Evolutionary conservation across 1,140 invertebrate genomes (phyloP).

Genomic region (Drosophila malerkotliana): DNA sequence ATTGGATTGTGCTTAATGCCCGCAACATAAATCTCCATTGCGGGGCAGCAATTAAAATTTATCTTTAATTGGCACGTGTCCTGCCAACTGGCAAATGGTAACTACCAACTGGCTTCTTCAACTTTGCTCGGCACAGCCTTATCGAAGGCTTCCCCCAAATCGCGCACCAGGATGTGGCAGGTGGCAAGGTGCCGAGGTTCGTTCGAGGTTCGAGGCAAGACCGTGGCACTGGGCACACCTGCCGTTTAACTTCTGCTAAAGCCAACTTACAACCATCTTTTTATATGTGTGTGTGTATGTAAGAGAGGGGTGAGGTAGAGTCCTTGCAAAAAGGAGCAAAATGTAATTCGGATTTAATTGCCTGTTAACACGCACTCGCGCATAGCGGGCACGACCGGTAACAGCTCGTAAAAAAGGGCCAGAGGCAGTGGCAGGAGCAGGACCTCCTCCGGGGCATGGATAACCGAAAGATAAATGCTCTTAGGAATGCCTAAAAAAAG

Average conservation of each 20-base stretch:
- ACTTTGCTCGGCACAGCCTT: conserved; percentile 56
- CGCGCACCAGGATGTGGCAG: background rate
- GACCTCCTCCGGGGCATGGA: background rate
- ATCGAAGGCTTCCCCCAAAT: conserved; percentile 35
- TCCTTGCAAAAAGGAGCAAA: conserved; percentile 66
- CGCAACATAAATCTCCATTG: conserved; percentile 72
- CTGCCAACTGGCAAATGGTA: conserved; percentile 6
- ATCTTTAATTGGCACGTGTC: conserved; percentile 75
- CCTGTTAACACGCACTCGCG: conserved; percentile 81
- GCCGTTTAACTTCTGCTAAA: conserved; percentile 51
- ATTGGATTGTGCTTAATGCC: conserved; percentile 54
- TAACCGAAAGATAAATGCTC: conserved; percentile 3
- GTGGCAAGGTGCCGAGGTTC: background rate
- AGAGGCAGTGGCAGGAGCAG: background rate
- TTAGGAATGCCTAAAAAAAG: background rate
- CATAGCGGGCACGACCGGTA: conserved; percentile 66
- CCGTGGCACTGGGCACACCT: conserved; percentile 68
- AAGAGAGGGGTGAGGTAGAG: background rate
- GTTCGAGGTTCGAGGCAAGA: conserved; percentile 24
- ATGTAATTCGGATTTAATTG: conserved; percentile 82
- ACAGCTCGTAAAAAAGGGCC: conserved; percentile 71
- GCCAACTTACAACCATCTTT: background rate
- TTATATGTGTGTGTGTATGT: background rate
- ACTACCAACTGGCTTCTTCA: conserved; percentile 45
- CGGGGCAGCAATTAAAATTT: conserved; percentile 71